Evolutionary conservation across 2,888 invertebrate genomes (phyloP).

Genomic region (Dusona sp.): DNA sequence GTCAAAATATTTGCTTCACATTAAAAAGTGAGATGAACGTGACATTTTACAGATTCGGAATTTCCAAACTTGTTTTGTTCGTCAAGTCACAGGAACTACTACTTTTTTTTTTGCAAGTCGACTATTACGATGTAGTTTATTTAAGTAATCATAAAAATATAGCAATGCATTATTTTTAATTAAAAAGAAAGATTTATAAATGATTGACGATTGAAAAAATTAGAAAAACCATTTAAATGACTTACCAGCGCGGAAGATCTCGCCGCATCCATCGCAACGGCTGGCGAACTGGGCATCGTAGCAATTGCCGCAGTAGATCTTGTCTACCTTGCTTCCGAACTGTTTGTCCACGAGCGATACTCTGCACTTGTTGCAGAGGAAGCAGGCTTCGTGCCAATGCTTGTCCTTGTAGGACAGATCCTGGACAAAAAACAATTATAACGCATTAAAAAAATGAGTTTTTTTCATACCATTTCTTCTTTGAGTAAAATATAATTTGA

Average conservation of each 20-base stretch:
- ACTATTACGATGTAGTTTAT: background rate
- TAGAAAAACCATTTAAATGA: conserved; percentile 73
- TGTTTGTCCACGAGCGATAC: conserved; percentile 99
- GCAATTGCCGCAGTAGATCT: conserved; percentile 99
- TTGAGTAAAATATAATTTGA: background rate
- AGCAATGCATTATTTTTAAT: background rate
- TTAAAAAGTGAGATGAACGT: background rate
- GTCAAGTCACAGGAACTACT: background rate
- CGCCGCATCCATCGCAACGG: conserved; percentile 99
- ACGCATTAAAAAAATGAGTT: background rate
- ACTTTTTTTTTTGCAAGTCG: background rate
- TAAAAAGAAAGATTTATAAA: background rate
- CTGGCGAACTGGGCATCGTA: conserved; percentile 99
- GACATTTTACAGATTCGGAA: background rate
- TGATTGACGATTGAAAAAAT: background rate
- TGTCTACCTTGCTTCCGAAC: conserved; percentile 99
- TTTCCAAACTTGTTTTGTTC: background rate
- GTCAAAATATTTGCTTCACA: background rate
- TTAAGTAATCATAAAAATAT: background rate
- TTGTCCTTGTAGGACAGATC: conserved; percentile 99
- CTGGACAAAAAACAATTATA: conserved; percentile 86
- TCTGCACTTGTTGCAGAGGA: conserved; percentile 99
- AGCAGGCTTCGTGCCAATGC: conserved; percentile 99
- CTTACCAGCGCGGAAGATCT: conserved; percentile 99
- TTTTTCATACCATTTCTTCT: background rate